phyloP scores from a whole-genome alignment of 1,140 invertebrate species.

The Semibalanus balanoides region DNA sequence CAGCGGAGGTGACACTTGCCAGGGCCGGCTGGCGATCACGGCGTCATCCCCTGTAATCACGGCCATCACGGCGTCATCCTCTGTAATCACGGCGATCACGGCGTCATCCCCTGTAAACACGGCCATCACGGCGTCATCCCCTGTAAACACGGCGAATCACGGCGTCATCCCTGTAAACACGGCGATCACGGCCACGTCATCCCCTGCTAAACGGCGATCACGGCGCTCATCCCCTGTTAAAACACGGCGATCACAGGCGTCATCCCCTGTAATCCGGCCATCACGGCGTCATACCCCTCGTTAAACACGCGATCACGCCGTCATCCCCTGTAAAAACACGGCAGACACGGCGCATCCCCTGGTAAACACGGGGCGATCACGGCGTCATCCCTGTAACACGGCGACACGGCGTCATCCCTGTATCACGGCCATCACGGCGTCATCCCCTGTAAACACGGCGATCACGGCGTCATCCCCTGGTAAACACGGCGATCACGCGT shows the following conservation, averaged over 20 bases:
- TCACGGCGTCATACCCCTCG: no score
- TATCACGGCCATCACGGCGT: not conserved
- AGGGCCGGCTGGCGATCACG: constrained; percentile 17
- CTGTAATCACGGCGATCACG: constrained; percentile 14
- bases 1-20: constrained; percentile 21
- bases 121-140: not conserved
- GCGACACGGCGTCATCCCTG: constrained; percentile 21
- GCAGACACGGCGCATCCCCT: no score
- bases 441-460: no score
- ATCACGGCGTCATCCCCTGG: constrained; percentile 22
- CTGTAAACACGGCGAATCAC: no score
- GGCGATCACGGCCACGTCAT: not conserved
- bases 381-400: no score
- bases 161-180: constrained; percentile 20
- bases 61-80: not conserved
- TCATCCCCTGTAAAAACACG: no score
- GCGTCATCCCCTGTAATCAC: constrained; percentile 21
- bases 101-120: constrained; percentile 21
- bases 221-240: no score
- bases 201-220: no score
- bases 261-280: no score
- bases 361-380: no score
- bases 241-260: no score
- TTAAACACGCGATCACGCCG: no score
- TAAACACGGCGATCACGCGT: not conserved